Conservation (phyloP, 2,113 vertebrate genomes). For the Uria lomvia region DNA sequence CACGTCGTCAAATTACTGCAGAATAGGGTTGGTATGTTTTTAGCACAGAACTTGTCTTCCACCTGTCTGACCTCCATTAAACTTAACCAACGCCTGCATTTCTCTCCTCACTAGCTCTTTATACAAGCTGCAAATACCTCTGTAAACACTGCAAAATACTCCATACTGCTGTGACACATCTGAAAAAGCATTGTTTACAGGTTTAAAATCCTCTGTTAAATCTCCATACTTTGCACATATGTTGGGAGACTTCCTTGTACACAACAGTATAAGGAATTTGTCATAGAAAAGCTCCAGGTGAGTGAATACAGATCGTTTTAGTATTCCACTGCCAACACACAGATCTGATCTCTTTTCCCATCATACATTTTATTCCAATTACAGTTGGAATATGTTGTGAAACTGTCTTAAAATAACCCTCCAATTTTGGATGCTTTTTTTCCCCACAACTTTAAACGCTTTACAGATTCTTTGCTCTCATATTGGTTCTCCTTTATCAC, state of each 20-base stretch:
- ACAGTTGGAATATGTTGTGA: neutral
- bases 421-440: neutral
- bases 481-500: conserved; percentile 2
- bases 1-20: neutral
- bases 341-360: neutral
- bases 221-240: neutral
- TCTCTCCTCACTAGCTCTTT: neutral
- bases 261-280: neutral
- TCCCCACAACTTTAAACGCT: neutral
- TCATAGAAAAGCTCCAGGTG: neutral
- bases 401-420: conserved; percentile 3
- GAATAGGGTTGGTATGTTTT: neutral
- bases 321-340: neutral
- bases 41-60: neutral
- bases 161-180: neutral
- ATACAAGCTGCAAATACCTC: neutral
- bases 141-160: neutral
- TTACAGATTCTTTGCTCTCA: neutral
- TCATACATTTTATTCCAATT: neutral
- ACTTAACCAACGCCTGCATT: neutral
- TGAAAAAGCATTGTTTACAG: neutral
- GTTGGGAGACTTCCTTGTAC: neutral
- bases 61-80: neutral
- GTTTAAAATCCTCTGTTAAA: neutral
- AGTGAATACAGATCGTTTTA: neutral